phyloP scores from a whole-genome alignment of 37 sponge, comb jelly and placozoan species.

The Dysidea cf. avara region DNA sequence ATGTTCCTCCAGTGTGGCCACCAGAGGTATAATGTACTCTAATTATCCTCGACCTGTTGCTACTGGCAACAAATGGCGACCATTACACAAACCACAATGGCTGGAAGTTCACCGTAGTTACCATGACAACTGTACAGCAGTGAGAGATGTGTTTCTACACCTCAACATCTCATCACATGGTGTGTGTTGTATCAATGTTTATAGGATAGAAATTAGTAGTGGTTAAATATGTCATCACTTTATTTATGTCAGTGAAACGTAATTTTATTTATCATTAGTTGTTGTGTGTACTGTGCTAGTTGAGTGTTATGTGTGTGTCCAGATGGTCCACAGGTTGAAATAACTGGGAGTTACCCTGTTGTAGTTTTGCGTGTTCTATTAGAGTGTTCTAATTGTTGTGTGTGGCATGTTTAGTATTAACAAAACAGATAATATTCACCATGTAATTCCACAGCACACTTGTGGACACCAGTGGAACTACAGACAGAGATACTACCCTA shows the following conservation, averaged over 20 bases:
- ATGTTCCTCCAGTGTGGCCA: slow-evolving; percentile 33
- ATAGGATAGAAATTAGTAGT: too few relatives aligned
- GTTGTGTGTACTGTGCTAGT: too few relatives aligned
- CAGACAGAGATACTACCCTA: slow-evolving; percentile 70
- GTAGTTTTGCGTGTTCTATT: too few relatives aligned
- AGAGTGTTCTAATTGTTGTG: too few relatives aligned
- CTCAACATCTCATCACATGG: slow-evolving; percentile 52
- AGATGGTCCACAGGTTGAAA: too few relatives aligned
- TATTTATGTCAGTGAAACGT: too few relatives aligned
- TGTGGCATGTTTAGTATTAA: background rate
- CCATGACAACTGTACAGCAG: slow-evolving; percentile 29
- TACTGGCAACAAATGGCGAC: slow-evolving; percentile 55
- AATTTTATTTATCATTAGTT: too few relatives aligned
- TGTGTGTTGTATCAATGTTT: slow-evolving; percentile 11
- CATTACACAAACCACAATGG: slow-evolving; percentile 76
- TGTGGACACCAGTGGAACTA: slow-evolving; percentile 72
- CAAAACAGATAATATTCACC: too few relatives aligned
- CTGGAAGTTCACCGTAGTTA: slow-evolving; percentile 35
- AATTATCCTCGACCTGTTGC: background rate
- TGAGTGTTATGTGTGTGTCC: too few relatives aligned
- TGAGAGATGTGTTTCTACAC: slow-evolving; percentile 51
- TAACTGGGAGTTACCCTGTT: too few relatives aligned
- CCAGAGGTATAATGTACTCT: slow-evolving; percentile 55
- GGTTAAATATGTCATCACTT: too few relatives aligned
- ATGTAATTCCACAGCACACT: too few relatives aligned